Conservation (phyloP, 2,888 invertebrate genomes). For the Stenoptilia bipunctidactyla region DNA sequence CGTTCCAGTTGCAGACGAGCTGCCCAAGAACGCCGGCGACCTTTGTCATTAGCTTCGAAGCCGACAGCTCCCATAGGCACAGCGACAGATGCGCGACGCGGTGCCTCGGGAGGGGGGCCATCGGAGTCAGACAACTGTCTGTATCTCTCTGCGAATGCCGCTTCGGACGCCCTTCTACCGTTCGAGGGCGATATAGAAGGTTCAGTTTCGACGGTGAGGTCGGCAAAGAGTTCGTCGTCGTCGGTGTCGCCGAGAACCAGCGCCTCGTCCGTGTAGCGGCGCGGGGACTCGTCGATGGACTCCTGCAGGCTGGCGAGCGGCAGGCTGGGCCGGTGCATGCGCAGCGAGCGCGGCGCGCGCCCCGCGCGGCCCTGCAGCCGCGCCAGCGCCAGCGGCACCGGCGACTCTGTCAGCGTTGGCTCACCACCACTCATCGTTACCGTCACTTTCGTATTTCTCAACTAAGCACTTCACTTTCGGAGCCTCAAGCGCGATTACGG, state of each 20-base stretch:
- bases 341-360: constrained; percentile 39
- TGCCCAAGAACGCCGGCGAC: constrained; percentile 76
- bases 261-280: constrained; percentile 52
- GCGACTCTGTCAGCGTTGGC: constrained; percentile 58
- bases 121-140: constrained; percentile 57
- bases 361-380: constrained; percentile 43
- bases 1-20: constrained; percentile 64
- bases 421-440: constrained; percentile 53
- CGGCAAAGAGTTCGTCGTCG: constrained; percentile 51
- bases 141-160: constrained; percentile 56
- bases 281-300: constrained; percentile 49
- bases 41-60: constrained; percentile 54
- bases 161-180: constrained; percentile 59
- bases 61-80: constrained; percentile 43
- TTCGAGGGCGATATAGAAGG: constrained; percentile 37
- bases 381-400: constrained; percentile 59
- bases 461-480: constrained; percentile 26
- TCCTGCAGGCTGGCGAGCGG: constrained; percentile 60
- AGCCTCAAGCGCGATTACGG: constrained; percentile 29
- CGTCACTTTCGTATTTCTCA: constrained; percentile 2
- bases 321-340: constrained; percentile 51
- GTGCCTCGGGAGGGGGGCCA: constrained; percentile 46
- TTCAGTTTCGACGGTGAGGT: constrained; percentile 25
- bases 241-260: constrained; percentile 39
- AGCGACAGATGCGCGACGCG: constrained; percentile 58